Percentiles rank a stretch among this genome's conserved stretches.
These are phyloP conservation scores for Artibeus lituratus DNA, from an alignment of 2,797 vertebrate species.

Conservation along the genomic window DNA sequence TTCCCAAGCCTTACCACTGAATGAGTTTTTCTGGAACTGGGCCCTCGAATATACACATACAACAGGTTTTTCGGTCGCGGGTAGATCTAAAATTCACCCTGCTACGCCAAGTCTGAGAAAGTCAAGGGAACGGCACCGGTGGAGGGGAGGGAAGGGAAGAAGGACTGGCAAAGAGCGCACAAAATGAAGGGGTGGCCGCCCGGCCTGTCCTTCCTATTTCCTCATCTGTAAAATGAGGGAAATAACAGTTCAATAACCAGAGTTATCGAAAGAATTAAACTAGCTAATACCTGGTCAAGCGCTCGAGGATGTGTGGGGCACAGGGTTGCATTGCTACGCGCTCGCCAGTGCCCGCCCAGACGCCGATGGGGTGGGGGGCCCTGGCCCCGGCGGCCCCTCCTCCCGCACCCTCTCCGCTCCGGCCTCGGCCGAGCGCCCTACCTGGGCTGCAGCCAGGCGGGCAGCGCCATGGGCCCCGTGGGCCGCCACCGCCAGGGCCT, in stretches of 20 bases:
- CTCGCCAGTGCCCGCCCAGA: accelerated
- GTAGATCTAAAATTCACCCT: background rate
- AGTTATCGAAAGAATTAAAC: background rate
- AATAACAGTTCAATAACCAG: background rate
- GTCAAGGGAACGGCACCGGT: background rate
- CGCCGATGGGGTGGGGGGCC: accelerated
- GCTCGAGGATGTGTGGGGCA: background rate
- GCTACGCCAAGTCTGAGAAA: background rate
- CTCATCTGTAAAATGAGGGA: background rate
- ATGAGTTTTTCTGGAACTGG: background rate
- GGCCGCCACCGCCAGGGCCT: background rate
- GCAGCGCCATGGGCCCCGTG: background rate
- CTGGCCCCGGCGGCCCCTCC: background rate
- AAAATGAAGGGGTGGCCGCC: background rate
- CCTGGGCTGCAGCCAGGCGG: constrained; percentile 70
- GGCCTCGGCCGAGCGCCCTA: constrained; percentile 18
- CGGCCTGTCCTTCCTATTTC: background rate
- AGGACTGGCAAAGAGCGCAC: too few species aligned
- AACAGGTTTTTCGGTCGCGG: background rate
- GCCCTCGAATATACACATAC: background rate
- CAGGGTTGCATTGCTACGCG: accelerated
- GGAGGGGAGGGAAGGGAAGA: background rate
- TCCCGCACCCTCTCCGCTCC: too few species aligned
- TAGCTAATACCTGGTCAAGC: background rate
- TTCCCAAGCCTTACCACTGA: background rate